These are phyloP conservation scores for Digitonthophagus gazella DNA, from an alignment of 2,888 invertebrate genomes.

Conservation along the genomic window DNA sequence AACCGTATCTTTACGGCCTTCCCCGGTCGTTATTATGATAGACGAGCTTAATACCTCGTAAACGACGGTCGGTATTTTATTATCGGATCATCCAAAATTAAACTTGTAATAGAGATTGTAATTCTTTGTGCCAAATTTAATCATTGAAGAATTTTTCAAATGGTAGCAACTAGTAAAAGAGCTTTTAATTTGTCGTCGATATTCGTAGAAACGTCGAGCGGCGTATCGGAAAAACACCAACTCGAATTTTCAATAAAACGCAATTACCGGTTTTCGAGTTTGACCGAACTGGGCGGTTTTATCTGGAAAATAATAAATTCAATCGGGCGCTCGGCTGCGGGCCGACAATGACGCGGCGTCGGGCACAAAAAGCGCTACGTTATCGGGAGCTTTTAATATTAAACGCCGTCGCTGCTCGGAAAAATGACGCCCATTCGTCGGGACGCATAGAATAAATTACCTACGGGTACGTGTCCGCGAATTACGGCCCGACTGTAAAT, in stretches of 20 bases:
- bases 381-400: slow-evolving; percentile 5
- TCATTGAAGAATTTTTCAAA: too few species aligned
- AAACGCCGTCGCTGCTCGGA: neutral
- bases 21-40: neutral
- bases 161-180: too few species aligned
- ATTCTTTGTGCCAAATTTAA: too few species aligned
- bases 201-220: too few species aligned
- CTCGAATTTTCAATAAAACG: slow-evolving; percentile 15
- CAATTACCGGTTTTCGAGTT: slow-evolving; percentile 5
- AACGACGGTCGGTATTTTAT: neutral
- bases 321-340: slow-evolving; percentile 3
- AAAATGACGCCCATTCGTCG: slow-evolving; percentile 3
- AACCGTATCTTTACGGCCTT: neutral
- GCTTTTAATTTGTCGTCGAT: too few species aligned
- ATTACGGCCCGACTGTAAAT: neutral
- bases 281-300: slow-evolving; percentile 6
- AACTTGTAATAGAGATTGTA: neutral
- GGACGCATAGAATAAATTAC: too few species aligned
- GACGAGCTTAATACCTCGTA: neutral
- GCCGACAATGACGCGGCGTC: slow-evolving; percentile 1
- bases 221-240: too few species aligned
- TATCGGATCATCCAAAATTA: neutral
- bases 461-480: neutral
- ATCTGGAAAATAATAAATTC: slow-evolving; percentile 11
- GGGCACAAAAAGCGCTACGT: slow-evolving; percentile 2